Evolutionary conservation across 2,888 invertebrate genomes (phyloP).

Genomic region (Lamellibrachia satsuma): DNA sequence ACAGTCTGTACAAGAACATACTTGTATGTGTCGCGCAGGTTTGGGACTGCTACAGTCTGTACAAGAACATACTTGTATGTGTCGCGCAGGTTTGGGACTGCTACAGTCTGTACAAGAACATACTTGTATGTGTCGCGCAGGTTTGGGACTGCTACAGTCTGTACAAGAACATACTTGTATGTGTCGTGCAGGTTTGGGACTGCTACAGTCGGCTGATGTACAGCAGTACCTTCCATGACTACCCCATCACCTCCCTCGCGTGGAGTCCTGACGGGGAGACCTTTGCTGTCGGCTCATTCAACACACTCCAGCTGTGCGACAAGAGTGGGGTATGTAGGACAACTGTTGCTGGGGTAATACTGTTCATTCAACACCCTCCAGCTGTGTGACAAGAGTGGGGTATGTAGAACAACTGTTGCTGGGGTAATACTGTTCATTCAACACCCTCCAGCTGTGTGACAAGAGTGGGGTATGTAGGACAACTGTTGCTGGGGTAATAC

Average conservation of each 20-base stretch:
- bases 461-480: conserved; percentile 82
- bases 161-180: no score
- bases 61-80: no score
- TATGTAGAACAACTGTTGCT: conserved; percentile 80
- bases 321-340: conserved; percentile 82
- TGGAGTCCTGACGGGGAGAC: conserved; percentile 93
- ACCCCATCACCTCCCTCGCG: conserved; percentile 88
- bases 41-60: no score
- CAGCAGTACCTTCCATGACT: conserved; percentile 82
- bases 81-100: no score
- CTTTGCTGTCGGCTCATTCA: conserved; percentile 92
- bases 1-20: no score
- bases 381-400: conserved; percentile 92
- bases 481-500: background rate
- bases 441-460: conserved; percentile 90
- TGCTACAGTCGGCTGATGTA: conserved; percentile 87
- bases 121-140: no score
- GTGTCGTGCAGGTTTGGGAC: conserved; percentile 80
- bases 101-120: no score
- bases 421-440: conserved; percentile 78
- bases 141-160: no score
- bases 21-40: no score
- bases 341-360: conserved; percentile 67
- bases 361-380: conserved; percentile 87
- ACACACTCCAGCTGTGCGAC: conserved; percentile 90